Percentiles rank a stretch among this genome's conserved stretches.
Evolutionary conservation across 2,888 invertebrate genomes (phyloP).

Genomic region (Drosophila incognita): DNA sequence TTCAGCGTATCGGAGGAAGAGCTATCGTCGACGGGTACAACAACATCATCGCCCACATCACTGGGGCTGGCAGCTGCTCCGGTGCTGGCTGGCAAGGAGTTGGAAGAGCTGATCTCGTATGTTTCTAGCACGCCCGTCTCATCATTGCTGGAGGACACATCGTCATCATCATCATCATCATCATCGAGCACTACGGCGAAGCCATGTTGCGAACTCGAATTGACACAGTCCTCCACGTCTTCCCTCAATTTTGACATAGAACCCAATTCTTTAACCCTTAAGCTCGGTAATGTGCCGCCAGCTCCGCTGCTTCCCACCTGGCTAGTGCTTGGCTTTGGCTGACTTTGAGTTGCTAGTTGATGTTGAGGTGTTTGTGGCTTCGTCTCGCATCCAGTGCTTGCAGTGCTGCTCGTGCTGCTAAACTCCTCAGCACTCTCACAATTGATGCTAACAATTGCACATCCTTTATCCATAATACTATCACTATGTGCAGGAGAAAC

Average conservation of each 20-base stretch:
- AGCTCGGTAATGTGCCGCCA: slow-evolving; percentile 6
- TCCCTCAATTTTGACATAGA: slow-evolving; percentile 81
- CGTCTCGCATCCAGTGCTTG: slow-evolving; percentile 29
- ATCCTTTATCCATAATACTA: slow-evolving; percentile 84
- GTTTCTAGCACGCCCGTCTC: slow-evolving; percentile 76
- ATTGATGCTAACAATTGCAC: slow-evolving; percentile 76
- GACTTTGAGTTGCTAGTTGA: slow-evolving; percentile 16
- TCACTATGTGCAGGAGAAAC: slow-evolving; percentile 37
- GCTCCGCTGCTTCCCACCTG: slow-evolving; percentile 30
- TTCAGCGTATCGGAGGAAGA: slow-evolving; percentile 79
- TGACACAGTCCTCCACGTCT: slow-evolving; percentile 75
- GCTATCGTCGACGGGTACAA: slow-evolving; percentile 79
- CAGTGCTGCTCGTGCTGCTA: slow-evolving; percentile 34
- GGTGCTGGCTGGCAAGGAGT: slow-evolving; percentile 72
- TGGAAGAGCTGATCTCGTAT: slow-evolving; percentile 81
- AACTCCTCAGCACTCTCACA: slow-evolving; percentile 52
- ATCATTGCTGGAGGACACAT: slow-evolving; percentile 66
- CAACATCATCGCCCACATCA: slow-evolving; percentile 56
- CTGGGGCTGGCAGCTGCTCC: slow-evolving; percentile 41
- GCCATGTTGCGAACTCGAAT: slow-evolving; percentile 78
- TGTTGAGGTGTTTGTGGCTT: slow-evolving; percentile 32
- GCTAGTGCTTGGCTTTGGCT: slow-evolving; percentile 56
- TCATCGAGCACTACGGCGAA: slow-evolving; percentile 79
- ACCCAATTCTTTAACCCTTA: slow-evolving; percentile 33
- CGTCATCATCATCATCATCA: slow-evolving; percentile 57